Evolutionary conservation across 2,888 invertebrate species (phyloP).

Genomic region (Polylopha cassiicola): DNA sequence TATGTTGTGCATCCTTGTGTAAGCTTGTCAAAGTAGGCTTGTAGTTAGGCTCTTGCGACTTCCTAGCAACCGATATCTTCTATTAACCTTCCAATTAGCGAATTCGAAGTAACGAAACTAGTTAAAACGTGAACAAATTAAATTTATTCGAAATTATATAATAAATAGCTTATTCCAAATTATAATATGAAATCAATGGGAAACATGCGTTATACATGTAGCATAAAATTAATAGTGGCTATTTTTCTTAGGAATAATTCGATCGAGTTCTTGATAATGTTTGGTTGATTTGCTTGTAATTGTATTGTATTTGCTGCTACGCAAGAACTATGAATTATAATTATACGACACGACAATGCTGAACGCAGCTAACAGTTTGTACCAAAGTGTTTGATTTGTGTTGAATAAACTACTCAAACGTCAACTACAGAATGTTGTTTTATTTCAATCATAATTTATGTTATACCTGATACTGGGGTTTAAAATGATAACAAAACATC

Average conservation of each 20-base stretch:
- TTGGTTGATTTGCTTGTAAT: conserved; percentile 53
- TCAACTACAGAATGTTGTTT: conserved; percentile 58
- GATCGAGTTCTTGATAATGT: conserved; percentile 31
- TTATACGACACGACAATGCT: conserved; percentile 54
- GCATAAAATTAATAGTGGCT: conserved; percentile 18
- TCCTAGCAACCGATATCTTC: conserved; percentile 71
- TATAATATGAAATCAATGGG: conserved; percentile 32
- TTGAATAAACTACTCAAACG: conserved; percentile 76
- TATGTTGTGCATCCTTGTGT: conserved; percentile 70
- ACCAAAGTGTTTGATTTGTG: conserved; percentile 78
- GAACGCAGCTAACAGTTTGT: conserved; percentile 71
- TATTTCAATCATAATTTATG: conserved; percentile 33
- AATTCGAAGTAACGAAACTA: conserved; percentile 55
- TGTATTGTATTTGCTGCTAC: conserved; percentile 60
- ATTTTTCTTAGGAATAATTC: conserved; percentile 11
- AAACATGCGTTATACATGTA: conserved; percentile 11
- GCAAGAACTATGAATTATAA: conserved; percentile 44
- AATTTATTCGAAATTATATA: conserved; percentile 36
- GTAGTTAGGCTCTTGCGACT: conserved; percentile 73
- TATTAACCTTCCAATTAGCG: conserved; percentile 69
- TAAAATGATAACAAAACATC: conserved; percentile 12
- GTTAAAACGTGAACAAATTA: conserved; percentile 58
- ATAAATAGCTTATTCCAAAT: conserved; percentile 41
- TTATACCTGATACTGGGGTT: conserved; percentile 9
- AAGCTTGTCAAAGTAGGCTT: conserved; percentile 68